phyloP scores from a whole-genome alignment of 1,140 invertebrate species.

The Aphaenogaster floridana region DNA sequence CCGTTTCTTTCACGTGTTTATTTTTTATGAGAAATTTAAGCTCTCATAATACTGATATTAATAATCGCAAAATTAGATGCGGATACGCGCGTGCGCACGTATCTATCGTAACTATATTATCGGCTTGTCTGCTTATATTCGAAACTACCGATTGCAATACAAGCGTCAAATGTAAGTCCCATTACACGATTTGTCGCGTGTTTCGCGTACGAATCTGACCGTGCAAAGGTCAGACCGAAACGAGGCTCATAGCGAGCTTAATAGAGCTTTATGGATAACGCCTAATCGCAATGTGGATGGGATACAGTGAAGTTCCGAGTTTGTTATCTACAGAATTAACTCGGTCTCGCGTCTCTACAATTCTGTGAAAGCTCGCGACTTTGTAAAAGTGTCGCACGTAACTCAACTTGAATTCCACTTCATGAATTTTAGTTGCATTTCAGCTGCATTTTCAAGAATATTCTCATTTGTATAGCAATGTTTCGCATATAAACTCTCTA shows the following conservation, averaged over 20 bases:
- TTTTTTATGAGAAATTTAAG: not conserved
- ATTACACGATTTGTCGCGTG: not conserved
- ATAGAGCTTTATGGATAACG: constrained; percentile 59
- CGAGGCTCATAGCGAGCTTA: constrained; percentile 49
- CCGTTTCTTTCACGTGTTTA: not conserved
- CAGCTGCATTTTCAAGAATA: not conserved
- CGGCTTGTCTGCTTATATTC: not conserved
- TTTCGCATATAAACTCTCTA: not conserved
- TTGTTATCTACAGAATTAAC: constrained; percentile 32
- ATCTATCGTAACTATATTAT: not conserved
- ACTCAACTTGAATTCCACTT: constrained; percentile 26
- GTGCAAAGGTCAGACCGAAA: constrained; percentile 50
- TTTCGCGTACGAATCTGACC: constrained; percentile 48
- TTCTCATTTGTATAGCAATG: not conserved
- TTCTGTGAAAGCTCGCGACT: not conserved
- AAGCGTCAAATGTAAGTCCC: not conserved
- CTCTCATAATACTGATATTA: constrained; percentile 7
- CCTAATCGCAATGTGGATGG: constrained; percentile 62
- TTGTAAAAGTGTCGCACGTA: constrained; percentile 27
- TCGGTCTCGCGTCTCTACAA: not conserved
- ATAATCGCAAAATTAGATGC: not conserved
- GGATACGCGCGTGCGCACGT: not conserved
- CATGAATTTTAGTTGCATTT: constrained; percentile 24
- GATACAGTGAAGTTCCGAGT: constrained; percentile 20
- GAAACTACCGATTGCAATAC: not conserved